Evolutionary conservation across 1,140 invertebrate species (phyloP), one percentile per base, ranked within the genome.

Genomic region (Drosophila simulans): DNA sequence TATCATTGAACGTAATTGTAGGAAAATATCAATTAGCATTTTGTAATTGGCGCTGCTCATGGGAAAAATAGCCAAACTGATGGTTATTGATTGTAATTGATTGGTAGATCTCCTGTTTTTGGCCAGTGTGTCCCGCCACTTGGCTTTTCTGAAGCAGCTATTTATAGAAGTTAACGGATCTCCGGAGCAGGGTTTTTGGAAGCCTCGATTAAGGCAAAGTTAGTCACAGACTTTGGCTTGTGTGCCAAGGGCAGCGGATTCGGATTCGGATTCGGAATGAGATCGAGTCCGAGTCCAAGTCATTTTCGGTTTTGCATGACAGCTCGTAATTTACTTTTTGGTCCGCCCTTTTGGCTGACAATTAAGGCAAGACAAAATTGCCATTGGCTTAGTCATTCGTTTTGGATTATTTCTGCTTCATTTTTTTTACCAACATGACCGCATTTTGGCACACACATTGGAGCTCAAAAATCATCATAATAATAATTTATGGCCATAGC

Each of bases 141-240:
- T 27, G n/a, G n/a, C 10, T 4, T 37, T 59, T 57, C 13, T 35
- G 17, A 40, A 11, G 7, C n/a, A 13, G 20, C 64, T 73, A 43
- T 80, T 70, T 70, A 70, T 80, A 80, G 62, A 31, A 64, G 42
- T 53, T 81, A 80, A 80, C 78, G 77, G 77, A 70, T 51, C 49
- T 40, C 37, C 46, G 52, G 65, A 55, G 58, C 34, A 22, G 56
- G 40, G 42, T 55, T 39, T 39, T 54, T 40, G 42, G 39, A 57
- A 49, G 59, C 77, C 58, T 70, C 73, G 83, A 80, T 78, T 84
- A 77, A 89, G 71, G 48, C 52, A 13, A 48, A 77, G 77, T 89
- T 84, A 80, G 84, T 84, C 83, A 88, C 84, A 88, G 76, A 65
- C 66, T 37, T 63, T 68, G 62, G 46, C 72, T 84, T 89, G 77